phyloP scores from a whole-genome alignment of 2,797 vertebrate species.

The Hydrocynus forskahlii region DNA sequence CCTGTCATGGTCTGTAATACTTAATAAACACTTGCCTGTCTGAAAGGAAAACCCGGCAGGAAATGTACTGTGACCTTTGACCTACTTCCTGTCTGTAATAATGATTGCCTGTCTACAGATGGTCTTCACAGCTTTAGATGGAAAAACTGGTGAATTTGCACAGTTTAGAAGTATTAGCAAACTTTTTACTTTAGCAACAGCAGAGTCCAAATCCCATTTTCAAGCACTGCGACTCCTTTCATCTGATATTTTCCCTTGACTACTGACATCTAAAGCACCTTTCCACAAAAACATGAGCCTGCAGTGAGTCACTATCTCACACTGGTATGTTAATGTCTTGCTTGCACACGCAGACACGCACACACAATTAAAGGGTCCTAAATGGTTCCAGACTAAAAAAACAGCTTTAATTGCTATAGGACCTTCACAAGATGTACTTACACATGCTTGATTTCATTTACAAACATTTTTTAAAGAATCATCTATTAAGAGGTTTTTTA shows the following conservation, averaged over 20 bases:
- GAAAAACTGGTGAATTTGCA: too few relatives aligned
- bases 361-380: background rate
- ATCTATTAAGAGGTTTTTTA: too few relatives aligned
- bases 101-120: background rate
- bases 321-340: background rate
- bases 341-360: background rate
- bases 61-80: conserved; percentile 8
- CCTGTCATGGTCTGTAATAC: conserved; percentile 35
- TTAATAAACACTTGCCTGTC: conserved; percentile 27
- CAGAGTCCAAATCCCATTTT: background rate
- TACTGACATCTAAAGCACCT: background rate
- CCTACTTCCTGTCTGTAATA: background rate
- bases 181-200: background rate
- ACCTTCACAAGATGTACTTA: background rate
- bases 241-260: background rate
- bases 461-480: too few relatives aligned
- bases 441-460: too few relatives aligned
- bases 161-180: background rate
- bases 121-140: too few relatives aligned
- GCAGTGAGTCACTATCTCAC: background rate
- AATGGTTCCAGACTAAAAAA: background rate
- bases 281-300: background rate
- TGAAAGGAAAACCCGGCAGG: conserved; percentile 27
- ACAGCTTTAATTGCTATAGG: background rate
- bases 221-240: background rate